Evolutionary conservation across 2,797 vertebrate species (phyloP).

Genomic region (Manis pentadactyla): DNA sequence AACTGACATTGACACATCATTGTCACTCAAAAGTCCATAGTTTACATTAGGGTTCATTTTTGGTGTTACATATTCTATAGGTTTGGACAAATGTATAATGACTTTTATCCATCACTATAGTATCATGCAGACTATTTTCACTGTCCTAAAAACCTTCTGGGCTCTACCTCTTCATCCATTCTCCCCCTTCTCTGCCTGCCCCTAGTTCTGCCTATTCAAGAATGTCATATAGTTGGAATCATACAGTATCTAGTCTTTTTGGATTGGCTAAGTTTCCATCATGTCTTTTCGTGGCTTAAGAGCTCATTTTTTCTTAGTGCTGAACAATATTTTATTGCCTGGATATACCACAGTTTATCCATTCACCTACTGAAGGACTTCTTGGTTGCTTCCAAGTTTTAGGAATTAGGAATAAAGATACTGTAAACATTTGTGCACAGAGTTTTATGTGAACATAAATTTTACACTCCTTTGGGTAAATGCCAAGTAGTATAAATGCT

Average conservation of each 20-base stretch:
- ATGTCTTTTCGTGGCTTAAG: not conserved
- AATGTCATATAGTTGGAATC: not conserved
- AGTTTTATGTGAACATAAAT: not conserved
- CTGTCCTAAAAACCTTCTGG: not conserved
- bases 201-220: not conserved
- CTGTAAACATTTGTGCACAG: not conserved
- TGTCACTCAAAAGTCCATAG: not conserved
- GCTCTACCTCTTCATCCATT: not conserved
- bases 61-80: not conserved
- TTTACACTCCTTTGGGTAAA: not conserved
- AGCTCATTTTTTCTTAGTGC: not conserved
- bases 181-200: not conserved
- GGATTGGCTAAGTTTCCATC: not conserved
- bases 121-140: not conserved
- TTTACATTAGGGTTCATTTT: not conserved
- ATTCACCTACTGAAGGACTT: not conserved
- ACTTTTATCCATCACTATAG: not conserved
- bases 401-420: not conserved
- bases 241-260: not conserved
- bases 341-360: not conserved
- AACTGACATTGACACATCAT: not conserved
- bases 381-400: not conserved
- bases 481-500: not conserved
- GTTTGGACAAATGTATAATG: not conserved
- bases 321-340: not conserved